phyloP scores from a whole-genome alignment of 2,113 vertebrate genomes.

The Willisornis vidua region DNA sequence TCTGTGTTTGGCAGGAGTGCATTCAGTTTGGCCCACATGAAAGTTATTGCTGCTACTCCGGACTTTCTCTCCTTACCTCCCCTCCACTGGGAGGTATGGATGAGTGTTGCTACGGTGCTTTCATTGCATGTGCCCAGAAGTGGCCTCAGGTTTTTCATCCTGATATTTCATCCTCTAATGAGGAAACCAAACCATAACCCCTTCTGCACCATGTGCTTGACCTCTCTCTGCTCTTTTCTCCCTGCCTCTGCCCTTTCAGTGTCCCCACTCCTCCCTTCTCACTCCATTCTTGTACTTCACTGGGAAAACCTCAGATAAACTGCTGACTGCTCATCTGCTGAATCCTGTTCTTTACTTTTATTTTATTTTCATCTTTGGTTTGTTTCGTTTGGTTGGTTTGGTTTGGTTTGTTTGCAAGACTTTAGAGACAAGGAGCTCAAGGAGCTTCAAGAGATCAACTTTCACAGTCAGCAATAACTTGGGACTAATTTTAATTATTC shows the following conservation, averaged over 20 bases:
- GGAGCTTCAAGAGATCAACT: background rate
- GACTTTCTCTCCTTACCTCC: background rate
- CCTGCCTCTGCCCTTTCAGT: background rate
- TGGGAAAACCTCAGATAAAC: background rate
- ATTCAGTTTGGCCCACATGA: background rate
- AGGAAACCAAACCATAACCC: background rate
- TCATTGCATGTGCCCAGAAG: rapidly evolving
- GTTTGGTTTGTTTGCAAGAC: background rate
- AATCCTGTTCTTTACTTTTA: background rate
- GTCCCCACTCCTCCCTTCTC: background rate
- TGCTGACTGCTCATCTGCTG: background rate
- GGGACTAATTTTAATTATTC: background rate
- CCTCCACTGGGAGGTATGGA: rapidly evolving
- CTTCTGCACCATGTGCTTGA: rapidly evolving
- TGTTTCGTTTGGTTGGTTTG: no score
- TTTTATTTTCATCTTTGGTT: background rate
- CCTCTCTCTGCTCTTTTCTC: rapidly evolving
- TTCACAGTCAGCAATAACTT: background rate
- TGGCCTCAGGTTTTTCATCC: background rate
- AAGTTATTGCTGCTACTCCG: background rate
- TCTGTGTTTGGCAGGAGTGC: rapidly evolving
- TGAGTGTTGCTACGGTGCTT: rapidly evolving
- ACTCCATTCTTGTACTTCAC: rapidly evolving
- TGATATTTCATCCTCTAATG: rapidly evolving
- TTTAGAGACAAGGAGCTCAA: background rate